These are phyloP conservation scores for Mormyrops attenuatus DNA, from an alignment of 2,797 vertebrate species.

Conservation along the genomic window DNA sequence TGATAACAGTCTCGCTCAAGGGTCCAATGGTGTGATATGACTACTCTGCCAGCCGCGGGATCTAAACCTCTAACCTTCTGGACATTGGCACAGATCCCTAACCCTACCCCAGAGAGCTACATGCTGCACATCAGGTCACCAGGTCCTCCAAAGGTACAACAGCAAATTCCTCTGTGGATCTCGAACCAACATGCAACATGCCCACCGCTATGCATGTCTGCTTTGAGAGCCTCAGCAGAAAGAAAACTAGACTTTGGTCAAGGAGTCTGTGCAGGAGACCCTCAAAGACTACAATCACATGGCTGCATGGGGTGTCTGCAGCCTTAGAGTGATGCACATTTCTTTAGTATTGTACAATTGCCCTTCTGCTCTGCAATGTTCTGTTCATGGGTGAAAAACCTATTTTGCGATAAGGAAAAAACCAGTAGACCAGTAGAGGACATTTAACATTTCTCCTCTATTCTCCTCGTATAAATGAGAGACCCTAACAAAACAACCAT, in stretches of 20 bases:
- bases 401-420: background rate
- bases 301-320: background rate
- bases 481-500: background rate
- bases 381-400: background rate
- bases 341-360: background rate
- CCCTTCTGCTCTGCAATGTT: background rate
- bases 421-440: background rate
- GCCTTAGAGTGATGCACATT: background rate
- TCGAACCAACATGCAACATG: background rate
- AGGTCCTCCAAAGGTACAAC: background rate
- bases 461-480: slow-evolving; percentile 7
- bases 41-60: background rate
- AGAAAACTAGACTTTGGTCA: background rate
- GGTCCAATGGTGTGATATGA: background rate
- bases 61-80: background rate
- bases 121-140: background rate
- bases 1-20: background rate
- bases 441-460: slow-evolving; percentile 27
- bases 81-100: background rate
- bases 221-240: background rate
- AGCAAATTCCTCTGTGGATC: background rate
- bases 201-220: background rate
- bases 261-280: background rate
- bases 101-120: background rate
- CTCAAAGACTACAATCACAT: background rate